phyloP scores from a whole-genome alignment of 2,888 invertebrate genomes.

The Drosophila tripunctata region DNA sequence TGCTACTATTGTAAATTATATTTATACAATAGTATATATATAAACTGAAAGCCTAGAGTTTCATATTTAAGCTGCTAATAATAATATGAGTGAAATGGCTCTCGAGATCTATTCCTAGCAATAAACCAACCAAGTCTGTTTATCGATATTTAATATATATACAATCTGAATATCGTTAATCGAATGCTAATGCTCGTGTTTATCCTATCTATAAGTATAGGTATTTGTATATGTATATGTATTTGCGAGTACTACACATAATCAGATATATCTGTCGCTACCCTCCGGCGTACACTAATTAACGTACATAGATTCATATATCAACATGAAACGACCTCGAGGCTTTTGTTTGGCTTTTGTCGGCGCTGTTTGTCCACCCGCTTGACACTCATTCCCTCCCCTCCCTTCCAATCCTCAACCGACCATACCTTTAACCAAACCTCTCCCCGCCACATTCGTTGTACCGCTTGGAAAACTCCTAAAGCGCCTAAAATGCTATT shows the following conservation, averaged over 20 bases:
- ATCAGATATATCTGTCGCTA: conserved; percentile 31
- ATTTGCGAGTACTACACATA: conserved; percentile 22
- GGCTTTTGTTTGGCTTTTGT: conserved; percentile 72
- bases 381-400: neutral
- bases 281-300: conserved; percentile 61
- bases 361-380: conserved; percentile 1
- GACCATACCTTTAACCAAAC: too few species aligned
- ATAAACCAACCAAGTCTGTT: neutral
- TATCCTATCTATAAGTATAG: conserved; percentile 22
- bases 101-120: conserved; percentile 17
- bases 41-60: conserved; percentile 8
- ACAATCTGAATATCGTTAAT: neutral
- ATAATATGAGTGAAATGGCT: too few species aligned
- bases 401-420: neutral
- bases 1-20: neutral
- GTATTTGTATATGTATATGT: conserved; percentile 8
- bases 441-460: neutral
- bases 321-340: conserved; percentile 73
- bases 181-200: neutral
- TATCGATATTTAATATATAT: neutral
- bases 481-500: conserved; percentile 68
- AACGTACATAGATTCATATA: conserved; percentile 77
- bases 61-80: too few species aligned
- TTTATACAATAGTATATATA: too few species aligned
- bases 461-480: conserved; percentile 1